Evolutionary conservation across 2,113 vertebrate genomes (phyloP).

Genomic region (Hippolais icterina): DNA sequence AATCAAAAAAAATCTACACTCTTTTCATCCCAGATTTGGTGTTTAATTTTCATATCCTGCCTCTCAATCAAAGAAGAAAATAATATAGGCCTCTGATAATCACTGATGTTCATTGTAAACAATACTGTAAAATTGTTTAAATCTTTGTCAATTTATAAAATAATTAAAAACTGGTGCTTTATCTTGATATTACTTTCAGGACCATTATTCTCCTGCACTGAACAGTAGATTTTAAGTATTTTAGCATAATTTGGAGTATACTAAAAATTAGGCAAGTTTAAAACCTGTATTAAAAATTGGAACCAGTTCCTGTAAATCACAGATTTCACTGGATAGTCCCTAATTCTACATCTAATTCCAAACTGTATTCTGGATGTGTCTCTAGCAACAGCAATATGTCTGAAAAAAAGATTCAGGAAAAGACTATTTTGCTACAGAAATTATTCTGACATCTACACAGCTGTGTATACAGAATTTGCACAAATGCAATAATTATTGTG

Average conservation of each 20-base stretch:
- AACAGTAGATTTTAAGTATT: neutral
- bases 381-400: neutral
- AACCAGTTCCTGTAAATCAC: neutral
- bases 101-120: neutral
- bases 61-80: neutral
- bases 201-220: rapidly evolving
- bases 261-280: rapidly evolving
- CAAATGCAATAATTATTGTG: neutral
- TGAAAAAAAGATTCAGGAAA: neutral
- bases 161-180: neutral
- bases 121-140: neutral
- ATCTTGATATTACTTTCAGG: neutral
- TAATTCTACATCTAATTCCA: neutral
- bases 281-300: neutral
- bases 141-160: neutral
- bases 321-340: neutral
- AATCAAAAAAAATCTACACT: neutral
- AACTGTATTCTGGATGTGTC: neutral
- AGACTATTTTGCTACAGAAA: neutral
- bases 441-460: neutral
- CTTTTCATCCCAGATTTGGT: neutral
- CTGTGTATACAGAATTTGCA: neutral
- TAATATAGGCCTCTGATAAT: neutral
- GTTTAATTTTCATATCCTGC: neutral
- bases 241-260: neutral